A percentile compares a stretch with the other conserved stretches of the same genome.
Evolutionary conservation across 2,888 invertebrate genomes (phyloP).

Genomic region (Amphipoea oculea): DNA sequence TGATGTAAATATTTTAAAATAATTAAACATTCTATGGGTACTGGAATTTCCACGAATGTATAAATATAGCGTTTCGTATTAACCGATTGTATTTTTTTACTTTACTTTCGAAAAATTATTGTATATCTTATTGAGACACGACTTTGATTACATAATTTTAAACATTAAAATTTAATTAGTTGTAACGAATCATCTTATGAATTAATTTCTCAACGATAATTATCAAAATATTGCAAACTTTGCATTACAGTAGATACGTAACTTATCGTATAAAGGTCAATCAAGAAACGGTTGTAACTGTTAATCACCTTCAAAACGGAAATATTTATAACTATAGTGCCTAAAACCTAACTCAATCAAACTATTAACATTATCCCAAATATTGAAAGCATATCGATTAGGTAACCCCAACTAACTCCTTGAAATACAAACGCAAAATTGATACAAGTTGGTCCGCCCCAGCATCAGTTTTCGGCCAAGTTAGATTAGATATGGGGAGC

Average conservation of each 20-base stretch:
- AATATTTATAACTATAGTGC: conserved; percentile 1
- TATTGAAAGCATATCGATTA: conserved; percentile 61
- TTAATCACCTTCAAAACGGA: neutral
- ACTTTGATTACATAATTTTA: neutral
- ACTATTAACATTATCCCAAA: conserved; percentile 55
- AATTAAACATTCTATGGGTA: too few relatives aligned
- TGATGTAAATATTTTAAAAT: too few relatives aligned
- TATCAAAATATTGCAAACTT: neutral
- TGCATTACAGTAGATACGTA: neutral
- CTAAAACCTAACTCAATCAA: conserved; percentile 45
- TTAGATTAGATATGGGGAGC: conserved; percentile 66
- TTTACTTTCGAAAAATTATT: neutral
- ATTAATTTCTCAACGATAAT: neutral
- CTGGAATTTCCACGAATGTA: too few relatives aligned
- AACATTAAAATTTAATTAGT: too few relatives aligned
- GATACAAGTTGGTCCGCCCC: conserved; percentile 59
- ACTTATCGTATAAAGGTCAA: neutral
- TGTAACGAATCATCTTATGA: neutral
- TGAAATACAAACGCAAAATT: conserved; percentile 66
- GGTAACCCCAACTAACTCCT: conserved; percentile 49
- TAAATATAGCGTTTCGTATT: neutral
- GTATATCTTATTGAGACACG: neutral
- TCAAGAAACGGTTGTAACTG: neutral
- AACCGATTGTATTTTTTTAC: neutral
- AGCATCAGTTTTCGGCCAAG: conserved; percentile 63